Percentiles rank a stretch among this genome's conserved stretches.
phyloP scores from a whole-genome alignment of 2,113 vertebrate species.

The Rousettus leschenaultii region DNA sequence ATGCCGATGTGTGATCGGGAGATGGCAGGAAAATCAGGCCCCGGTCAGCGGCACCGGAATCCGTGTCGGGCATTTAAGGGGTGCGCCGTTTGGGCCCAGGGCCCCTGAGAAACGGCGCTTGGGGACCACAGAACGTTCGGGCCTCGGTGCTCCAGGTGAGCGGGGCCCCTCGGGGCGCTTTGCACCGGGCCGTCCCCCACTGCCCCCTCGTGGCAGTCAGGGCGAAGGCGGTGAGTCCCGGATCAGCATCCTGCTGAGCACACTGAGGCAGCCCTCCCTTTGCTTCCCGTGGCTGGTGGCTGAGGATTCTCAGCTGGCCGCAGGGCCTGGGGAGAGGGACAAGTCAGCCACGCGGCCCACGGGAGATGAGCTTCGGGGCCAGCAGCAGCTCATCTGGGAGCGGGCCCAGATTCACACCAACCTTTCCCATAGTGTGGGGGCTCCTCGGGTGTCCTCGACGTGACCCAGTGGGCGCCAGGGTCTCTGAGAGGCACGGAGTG shows the following conservation, averaged over 20 bases:
- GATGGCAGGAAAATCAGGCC: rapidly evolving
- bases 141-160: rapidly evolving
- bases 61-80: not conserved
- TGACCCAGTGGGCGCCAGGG: rapidly evolving
- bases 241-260: not conserved
- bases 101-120: rapidly evolving
- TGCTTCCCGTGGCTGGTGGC: rapidly evolving
- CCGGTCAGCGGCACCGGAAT: not conserved
- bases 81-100: not conserved
- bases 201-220: rapidly evolving
- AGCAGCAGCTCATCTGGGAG: no score
- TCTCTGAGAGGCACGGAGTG: rapidly evolving
- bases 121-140: rapidly evolving
- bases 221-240: rapidly evolving
- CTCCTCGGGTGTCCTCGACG: not conserved
- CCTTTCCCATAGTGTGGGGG: rapidly evolving
- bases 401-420: not conserved
- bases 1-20: rapidly evolving
- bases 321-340: rapidly evolving
- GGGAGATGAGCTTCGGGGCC: not conserved
- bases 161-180: no score
- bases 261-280: rapidly evolving
- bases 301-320: not conserved
- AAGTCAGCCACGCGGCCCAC: rapidly evolving
- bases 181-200: not conserved